These are phyloP conservation scores for Hemistola chrysoprasaria DNA, from an alignment of 2,888 invertebrate genomes.

Conservation along the genomic window DNA sequence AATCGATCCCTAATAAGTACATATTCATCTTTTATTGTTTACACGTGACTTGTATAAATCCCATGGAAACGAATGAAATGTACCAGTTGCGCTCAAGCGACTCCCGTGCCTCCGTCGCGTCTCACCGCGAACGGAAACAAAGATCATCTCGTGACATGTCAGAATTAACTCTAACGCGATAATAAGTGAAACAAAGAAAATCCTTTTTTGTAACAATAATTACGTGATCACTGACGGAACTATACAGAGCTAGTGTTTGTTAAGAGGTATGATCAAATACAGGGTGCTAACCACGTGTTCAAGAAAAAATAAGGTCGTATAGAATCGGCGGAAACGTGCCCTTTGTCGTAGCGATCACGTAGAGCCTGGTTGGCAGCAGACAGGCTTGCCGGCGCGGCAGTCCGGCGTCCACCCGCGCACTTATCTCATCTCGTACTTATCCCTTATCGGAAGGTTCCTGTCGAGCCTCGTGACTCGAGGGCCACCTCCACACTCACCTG, in stretches of 20 bases:
- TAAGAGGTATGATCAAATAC: constrained; percentile 27
- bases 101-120: constrained; percentile 35
- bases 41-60: constrained; percentile 55
- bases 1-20: constrained; percentile 29
- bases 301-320: constrained; percentile 53
- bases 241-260: constrained; percentile 8
- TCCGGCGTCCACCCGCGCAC: constrained; percentile 38
- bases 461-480: constrained; percentile 56
- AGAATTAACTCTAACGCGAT: constrained; percentile 43
- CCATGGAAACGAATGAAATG: constrained; percentile 37
- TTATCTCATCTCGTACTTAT: constrained; percentile 54
- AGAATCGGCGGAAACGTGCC: constrained; percentile 46
- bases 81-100: constrained; percentile 43
- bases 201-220: constrained; percentile 33
- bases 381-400: constrained; percentile 44
- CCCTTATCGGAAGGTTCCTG: constrained; percentile 54
- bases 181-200: constrained; percentile 50
- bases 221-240: constrained; percentile 31
- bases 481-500: constrained; percentile 35
- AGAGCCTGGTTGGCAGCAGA: constrained; percentile 40
- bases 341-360: constrained; percentile 56
- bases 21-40: constrained; percentile 44
- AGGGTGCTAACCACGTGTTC: constrained; percentile 40
- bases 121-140: constrained; percentile 30
- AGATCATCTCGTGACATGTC: constrained; percentile 36